These are phyloP conservation scores for Ctenopoma multispine DNA, from an alignment of 2,797 vertebrate genomes.

Conservation along the genomic window DNA sequence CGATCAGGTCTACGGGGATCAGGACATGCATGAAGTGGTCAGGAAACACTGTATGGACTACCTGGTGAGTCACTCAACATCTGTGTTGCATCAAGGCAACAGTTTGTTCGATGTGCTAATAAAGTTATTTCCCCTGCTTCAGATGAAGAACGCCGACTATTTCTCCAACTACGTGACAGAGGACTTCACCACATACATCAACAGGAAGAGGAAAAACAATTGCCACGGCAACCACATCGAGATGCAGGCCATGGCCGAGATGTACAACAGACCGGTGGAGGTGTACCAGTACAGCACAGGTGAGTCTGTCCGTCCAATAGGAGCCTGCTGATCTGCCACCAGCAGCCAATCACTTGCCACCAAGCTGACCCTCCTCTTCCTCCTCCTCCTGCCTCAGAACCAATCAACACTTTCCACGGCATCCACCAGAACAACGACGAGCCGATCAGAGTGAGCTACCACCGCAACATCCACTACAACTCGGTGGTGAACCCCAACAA, in stretches of 20 bases:
- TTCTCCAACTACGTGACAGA: slow-evolving; percentile 97
- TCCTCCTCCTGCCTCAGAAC: slow-evolving; percentile 81
- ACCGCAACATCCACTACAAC: slow-evolving; percentile 97
- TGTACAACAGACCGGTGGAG: slow-evolving; percentile 96
- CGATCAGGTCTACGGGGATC: slow-evolving; percentile 94
- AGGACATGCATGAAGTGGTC: slow-evolving; percentile 97
- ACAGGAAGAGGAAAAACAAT: slow-evolving; percentile 95
- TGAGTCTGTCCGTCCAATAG: slow-evolving; percentile 46
- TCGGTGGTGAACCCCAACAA: slow-evolving; percentile 97
- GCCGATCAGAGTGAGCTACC: slow-evolving; percentile 96
- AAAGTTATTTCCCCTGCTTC: slow-evolving; percentile 1
- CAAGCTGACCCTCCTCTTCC: slow-evolving; percentile 1
- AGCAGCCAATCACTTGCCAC: neutral
- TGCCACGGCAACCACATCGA: slow-evolving; percentile 97
- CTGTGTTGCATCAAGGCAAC: no score
- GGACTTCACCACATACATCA: slow-evolving; percentile 96
- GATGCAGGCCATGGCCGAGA: slow-evolving; percentile 98
- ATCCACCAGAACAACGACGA: slow-evolving; percentile 96
- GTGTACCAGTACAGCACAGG: slow-evolving; percentile 95
- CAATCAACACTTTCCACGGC: slow-evolving; percentile 96
- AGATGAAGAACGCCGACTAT: slow-evolving; percentile 97
- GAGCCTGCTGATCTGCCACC: neutral
- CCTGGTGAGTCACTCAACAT: slow-evolving; percentile 85
- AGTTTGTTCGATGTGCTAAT: neutral
- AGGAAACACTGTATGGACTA: slow-evolving; percentile 98